Percentiles rank a stretch among this genome's conserved stretches.
These are phyloP conservation scores for Hiodon alosoides DNA, from an alignment of 2,113 vertebrate species.

Conservation along the genomic window DNA sequence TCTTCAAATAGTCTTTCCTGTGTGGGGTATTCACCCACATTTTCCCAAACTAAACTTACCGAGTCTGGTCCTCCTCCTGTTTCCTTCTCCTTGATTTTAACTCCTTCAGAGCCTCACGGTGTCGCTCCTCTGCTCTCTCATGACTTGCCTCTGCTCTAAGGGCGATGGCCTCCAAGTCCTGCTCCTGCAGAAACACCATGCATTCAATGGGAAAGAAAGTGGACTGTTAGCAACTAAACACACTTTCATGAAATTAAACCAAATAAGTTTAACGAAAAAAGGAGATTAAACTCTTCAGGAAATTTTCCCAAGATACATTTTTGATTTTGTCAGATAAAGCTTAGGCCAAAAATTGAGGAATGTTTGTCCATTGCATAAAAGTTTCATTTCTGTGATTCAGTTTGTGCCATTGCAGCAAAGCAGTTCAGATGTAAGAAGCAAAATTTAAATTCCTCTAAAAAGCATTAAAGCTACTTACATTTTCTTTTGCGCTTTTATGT, in stretches of 20 bases:
- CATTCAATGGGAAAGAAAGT: neutral
- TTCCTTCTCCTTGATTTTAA: conserved; percentile 72
- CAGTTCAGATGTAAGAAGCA: too few relatives aligned
- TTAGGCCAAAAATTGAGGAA: too few relatives aligned
- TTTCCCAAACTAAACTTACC: conserved; percentile 51
- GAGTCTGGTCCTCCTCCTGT: conserved; percentile 56
- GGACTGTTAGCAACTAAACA: neutral
- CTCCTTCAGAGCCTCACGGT: conserved; percentile 74
- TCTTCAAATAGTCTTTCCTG: too few relatives aligned
- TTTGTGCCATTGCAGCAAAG: too few relatives aligned
- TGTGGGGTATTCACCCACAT: too few relatives aligned
- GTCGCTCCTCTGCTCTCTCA: conserved; percentile 72
- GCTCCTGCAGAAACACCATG: conserved; percentile 48
- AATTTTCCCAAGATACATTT: too few relatives aligned
- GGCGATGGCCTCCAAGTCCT: conserved; percentile 66
- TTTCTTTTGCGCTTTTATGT: conserved; percentile 78
- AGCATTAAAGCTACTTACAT: conserved; percentile 58
- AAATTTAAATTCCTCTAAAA: neutral
- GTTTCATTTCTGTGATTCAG: too few relatives aligned
- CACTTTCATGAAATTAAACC: neutral
- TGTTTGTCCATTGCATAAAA: too few relatives aligned
- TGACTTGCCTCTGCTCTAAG: conserved; percentile 65
- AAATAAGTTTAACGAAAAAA: too few relatives aligned
- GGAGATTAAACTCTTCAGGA: too few relatives aligned
- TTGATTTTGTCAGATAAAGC: too few relatives aligned